Percentiles rank a stretch among this genome's conserved stretches.
phyloP scores from a whole-genome alignment of 2,888 invertebrate genomes.

The Dicyrtomina minuta region DNA sequence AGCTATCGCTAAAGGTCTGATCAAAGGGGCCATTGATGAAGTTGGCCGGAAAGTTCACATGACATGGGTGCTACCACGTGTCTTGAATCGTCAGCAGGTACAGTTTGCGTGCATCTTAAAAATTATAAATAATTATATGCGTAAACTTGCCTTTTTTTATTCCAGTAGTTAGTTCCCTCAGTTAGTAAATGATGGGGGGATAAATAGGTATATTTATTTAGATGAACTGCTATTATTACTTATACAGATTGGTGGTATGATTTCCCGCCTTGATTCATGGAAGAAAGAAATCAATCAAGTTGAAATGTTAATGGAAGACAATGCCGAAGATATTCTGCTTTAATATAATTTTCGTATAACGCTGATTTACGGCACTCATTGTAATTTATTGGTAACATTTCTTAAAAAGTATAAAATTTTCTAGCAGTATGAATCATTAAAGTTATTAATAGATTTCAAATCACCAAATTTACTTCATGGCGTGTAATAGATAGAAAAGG shows the following conservation, averaged over 20 bases:
- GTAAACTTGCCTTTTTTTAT: no score
- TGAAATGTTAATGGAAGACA: constrained; percentile 71
- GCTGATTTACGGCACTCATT: not conserved
- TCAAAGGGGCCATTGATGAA: constrained; percentile 93
- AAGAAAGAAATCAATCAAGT: constrained; percentile 72
- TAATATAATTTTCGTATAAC: constrained; percentile 13
- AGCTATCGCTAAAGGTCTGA: constrained; percentile 88
- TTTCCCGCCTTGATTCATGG: constrained; percentile 71
- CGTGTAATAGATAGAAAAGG: no score
- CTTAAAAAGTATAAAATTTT: no score
- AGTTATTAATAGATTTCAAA: no score
- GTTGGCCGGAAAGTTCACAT: constrained; percentile 72
- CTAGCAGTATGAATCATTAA: no score
- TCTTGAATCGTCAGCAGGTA: constrained; percentile 68
- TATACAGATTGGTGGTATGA: constrained; percentile 70
- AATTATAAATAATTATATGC: not conserved
- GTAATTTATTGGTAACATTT: constrained; percentile 1
- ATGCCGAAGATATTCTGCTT: constrained; percentile 72
- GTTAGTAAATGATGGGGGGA: no score
- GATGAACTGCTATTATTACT: constrained; percentile 4
- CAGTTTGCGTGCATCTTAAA: no score
- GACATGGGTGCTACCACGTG: constrained; percentile 84
- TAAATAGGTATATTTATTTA: constrained; percentile 4
- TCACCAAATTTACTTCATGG: no score
- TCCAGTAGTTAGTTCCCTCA: no score